Evolutionary conservation across 2,113 vertebrate species (phyloP).

Genomic region (Engraulis encrasicolus): DNA sequence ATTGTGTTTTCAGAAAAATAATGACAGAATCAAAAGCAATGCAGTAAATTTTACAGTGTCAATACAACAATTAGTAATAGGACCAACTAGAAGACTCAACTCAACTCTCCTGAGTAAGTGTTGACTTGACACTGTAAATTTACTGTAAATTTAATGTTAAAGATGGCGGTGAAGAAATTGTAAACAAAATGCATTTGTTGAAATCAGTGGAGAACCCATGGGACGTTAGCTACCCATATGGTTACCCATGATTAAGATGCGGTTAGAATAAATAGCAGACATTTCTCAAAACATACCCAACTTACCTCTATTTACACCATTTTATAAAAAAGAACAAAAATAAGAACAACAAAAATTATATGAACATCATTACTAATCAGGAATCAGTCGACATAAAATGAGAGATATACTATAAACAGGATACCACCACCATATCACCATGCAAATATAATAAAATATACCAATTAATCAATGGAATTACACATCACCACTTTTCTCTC

Average conservation of each 20-base stretch:
- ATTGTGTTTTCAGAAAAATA: not conserved
- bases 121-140: no score
- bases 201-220: not conserved
- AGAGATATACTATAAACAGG: not conserved
- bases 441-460: not conserved
- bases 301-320: conserved; percentile 13
- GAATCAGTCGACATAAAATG: not conserved
- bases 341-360: not conserved
- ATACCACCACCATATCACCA: not conserved
- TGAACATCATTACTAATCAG: not conserved
- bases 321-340: not conserved
- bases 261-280: not conserved
- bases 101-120: no score
- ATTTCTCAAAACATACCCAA: not conserved
- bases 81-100: no score
- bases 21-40: not conserved
- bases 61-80: no score
- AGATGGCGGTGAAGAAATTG: no score
- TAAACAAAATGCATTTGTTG: not conserved
- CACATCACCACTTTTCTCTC: not conserved
- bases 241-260: not conserved
- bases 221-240: not conserved
- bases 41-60: no score
- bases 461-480: not conserved
- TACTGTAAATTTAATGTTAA: no score